Evolutionary conservation across 2,797 vertebrate genomes (phyloP).

Genomic region (Lates japonicus): DNA sequence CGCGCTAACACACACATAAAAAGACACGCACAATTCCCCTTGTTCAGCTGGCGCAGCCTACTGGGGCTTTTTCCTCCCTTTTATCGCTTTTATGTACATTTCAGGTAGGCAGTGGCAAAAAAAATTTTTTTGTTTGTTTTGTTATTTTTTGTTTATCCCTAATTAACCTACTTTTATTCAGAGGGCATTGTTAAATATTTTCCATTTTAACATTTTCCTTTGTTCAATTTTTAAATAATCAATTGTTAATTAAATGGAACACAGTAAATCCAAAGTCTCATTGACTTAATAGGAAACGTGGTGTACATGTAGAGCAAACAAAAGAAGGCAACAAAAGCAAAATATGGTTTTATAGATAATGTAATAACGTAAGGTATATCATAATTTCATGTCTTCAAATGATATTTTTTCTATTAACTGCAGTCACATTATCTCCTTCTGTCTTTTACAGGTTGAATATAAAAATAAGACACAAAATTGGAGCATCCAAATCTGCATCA

Average conservation of each 20-base stretch:
- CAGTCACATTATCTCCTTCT: not conserved
- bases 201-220: constrained; percentile 16
- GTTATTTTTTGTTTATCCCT: not conserved
- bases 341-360: not conserved
- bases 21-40: constrained; percentile 30
- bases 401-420: not conserved
- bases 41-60: constrained; percentile 29
- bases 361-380: not conserved
- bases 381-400: constrained; percentile 5
- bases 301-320: constrained; percentile 9
- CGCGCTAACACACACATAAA: constrained; percentile 17
- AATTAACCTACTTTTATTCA: constrained; percentile 26
- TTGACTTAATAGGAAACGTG: not conserved
- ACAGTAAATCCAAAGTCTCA: not conserved
- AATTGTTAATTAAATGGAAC: constrained; percentile 8
- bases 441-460: constrained; percentile 24
- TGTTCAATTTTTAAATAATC: not conserved
- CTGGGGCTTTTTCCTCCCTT: not conserved
- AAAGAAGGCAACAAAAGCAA: not conserved
- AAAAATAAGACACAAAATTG: constrained; percentile 38
- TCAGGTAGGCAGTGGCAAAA: constrained; percentile 12
- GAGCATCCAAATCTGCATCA: constrained; percentile 60
- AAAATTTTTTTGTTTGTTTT: not conserved
- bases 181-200: not conserved
- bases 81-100: constrained; percentile 37